Base-by-base conservation (phyloP, 2,888 invertebrate genomes). In the Formica aserva region DNA sequence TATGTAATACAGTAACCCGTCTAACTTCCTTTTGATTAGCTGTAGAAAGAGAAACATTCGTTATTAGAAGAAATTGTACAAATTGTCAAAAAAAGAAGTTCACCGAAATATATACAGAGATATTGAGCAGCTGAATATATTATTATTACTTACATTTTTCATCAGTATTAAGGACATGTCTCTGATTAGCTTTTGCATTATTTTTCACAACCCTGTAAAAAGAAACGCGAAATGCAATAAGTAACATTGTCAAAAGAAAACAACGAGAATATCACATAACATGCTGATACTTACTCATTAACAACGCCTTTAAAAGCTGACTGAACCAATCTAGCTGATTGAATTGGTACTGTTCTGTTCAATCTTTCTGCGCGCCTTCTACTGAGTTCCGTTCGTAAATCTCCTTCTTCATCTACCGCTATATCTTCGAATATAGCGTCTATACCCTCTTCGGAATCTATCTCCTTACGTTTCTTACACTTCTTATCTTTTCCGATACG, bases 251-350 rank as follows among this genome's bases (percentile, higher is more conserved):
- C 32, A 52, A 38, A 18, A 62, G 15, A 41, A 45, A 45, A 9
- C 9, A 26, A 69, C 60, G n/a, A 75, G 45, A 76, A 57, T 52
- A 52, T 52, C 11, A 69, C 9, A 18, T 8, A 67, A 18, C n/a
- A 32, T 29, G 22, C 75, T 65, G 8, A 76, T 76, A 93, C 93
- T 88, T 94, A 95, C 94, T 95, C 95, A 88, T 95, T 95, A 80
- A 95, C 95, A 85, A 95, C 96, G 83, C 95, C 95, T 92, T 96
- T 95, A 55, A 96, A 94, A 35, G 96, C 96, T 76, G 95, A 95
- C 86, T 96, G 95, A 67, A 96, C 93, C 66, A 96, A 92, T 86
- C 96, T 93, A 8, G 95, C 95, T 41, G 95, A 95, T 71, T 95
- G 95, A 55, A 94, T 92, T 6, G 94, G 93, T 1, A 93, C 94